Percentiles rank a stretch among this genome's conserved stretches.
These are phyloP conservation scores for Butastur rufipennis DNA, from an alignment of 2,113 vertebrate genomes.

Conservation along the genomic window DNA sequence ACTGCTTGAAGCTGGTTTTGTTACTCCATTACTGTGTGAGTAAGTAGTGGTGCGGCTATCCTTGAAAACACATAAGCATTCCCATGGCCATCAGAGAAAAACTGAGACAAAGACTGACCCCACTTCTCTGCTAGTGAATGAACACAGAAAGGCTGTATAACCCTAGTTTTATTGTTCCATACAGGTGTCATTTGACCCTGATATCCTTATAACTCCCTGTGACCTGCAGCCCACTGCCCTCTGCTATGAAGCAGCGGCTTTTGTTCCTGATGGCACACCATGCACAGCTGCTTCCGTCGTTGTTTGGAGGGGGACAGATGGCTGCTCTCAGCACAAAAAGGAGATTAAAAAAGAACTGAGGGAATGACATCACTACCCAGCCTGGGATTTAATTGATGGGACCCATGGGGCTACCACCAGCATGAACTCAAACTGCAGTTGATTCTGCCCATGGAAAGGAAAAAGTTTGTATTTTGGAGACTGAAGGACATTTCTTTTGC, in stretches of 20 bases:
- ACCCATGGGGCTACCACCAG: neutral
- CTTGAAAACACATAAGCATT: neutral
- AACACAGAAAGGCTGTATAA: neutral
- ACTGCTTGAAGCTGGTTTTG: neutral
- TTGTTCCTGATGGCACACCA: slow-evolving; percentile 17
- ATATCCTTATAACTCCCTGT: neutral
- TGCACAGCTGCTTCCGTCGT: slow-evolving; percentile 19
- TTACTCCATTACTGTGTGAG: neutral
- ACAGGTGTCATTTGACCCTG: slow-evolving; percentile 26
- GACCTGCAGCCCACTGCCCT: neutral
- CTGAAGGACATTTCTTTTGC: neutral
- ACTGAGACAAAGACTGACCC: neutral
- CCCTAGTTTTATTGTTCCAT: neutral
- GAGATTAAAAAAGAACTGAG: slow-evolving; percentile 19
- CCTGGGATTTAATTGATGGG: neutral
- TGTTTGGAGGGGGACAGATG: slow-evolving; percentile 61
- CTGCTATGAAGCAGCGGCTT: neutral
- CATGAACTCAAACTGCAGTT: neutral
- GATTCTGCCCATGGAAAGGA: rapidly evolving
- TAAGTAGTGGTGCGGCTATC: rapidly evolving
- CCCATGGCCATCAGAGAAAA: neutral
- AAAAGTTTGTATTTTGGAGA: neutral
- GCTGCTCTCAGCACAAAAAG: slow-evolving; percentile 33
- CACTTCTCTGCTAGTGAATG: neutral
- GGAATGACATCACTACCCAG: neutral